phyloP scores from a whole-genome alignment of 2,888 invertebrate genomes.

The Nasonovia ribisnigri region DNA sequence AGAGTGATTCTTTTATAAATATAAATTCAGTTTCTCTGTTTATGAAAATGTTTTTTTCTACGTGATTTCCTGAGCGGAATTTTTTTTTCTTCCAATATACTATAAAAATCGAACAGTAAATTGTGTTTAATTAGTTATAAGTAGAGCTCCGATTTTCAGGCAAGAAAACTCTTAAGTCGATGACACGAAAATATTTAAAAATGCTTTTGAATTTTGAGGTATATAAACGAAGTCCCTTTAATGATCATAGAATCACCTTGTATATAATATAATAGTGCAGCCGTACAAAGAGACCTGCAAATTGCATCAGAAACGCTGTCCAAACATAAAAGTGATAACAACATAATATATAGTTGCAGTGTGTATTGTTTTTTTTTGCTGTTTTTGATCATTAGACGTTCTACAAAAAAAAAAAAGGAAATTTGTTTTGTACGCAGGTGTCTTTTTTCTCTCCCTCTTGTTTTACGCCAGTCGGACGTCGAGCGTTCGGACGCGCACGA shows the following conservation, averaged over 20 bases:
- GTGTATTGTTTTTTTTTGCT: background rate
- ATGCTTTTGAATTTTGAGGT: background rate
- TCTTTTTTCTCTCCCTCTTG: background rate
- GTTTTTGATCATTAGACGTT: slow-evolving; percentile 21
- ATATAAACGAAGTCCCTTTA: background rate
- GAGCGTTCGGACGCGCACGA: background rate
- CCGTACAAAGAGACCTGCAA: background rate
- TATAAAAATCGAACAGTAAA: background rate
- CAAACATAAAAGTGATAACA: background rate
- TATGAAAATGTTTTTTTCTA: background rate
- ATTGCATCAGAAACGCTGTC: background rate
- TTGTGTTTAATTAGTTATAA: background rate
- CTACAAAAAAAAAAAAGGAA: background rate
- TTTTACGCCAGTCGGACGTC: background rate
- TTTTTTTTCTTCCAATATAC: background rate
- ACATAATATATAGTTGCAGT: background rate
- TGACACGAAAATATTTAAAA: background rate
- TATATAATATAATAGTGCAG: background rate
- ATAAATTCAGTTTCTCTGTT: background rate
- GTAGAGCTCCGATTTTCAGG: background rate
- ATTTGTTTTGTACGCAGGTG: background rate
- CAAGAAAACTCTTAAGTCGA: background rate
- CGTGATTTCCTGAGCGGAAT: background rate
- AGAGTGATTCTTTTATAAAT: background rate
- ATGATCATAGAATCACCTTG: background rate